Evolutionary conservation across 1,140 invertebrate species (phyloP).

Genomic region (Camponotus floridanus): DNA sequence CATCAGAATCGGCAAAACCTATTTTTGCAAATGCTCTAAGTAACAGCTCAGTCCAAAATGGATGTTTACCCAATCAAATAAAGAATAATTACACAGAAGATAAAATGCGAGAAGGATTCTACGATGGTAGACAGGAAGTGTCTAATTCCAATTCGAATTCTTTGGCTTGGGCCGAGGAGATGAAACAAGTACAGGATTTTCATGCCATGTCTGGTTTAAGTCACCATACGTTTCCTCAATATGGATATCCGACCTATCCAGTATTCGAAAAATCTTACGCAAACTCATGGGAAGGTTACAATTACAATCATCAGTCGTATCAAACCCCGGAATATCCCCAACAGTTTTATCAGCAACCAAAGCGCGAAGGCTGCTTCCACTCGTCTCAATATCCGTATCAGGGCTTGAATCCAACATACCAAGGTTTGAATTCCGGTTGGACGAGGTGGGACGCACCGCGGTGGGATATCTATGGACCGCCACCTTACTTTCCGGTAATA

Average conservation of each 20-base stretch:
- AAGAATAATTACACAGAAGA: conserved; percentile 76
- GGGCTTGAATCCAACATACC: conserved; percentile 78
- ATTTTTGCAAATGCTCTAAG: conserved; percentile 71
- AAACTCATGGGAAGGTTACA: conserved; percentile 81
- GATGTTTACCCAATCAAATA: conserved; percentile 62
- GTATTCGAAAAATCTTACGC: conserved; percentile 81
- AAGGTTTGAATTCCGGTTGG: conserved; percentile 82
- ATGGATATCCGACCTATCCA: conserved; percentile 81
- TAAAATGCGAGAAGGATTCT: conserved; percentile 78
- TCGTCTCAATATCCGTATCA: conserved; percentile 83
- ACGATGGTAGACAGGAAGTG: conserved; percentile 71
- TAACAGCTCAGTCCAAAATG: conserved; percentile 54
- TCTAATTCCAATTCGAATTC: conserved; percentile 73
- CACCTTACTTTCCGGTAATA: conserved; percentile 82
- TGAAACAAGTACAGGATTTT: conserved; percentile 83
- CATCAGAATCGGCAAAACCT: conserved; percentile 81
- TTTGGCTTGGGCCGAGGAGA: conserved; percentile 80
- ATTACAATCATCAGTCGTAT: conserved; percentile 75
- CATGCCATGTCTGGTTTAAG: conserved; percentile 78
- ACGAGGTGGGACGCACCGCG: conserved; percentile 78
- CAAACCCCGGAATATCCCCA: conserved; percentile 77
- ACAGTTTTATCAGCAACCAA: conserved; percentile 82
- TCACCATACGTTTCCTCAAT: conserved; percentile 80
- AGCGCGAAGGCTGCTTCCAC: conserved; percentile 79
- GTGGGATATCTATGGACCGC: conserved; percentile 83